These are phyloP conservation scores for Tetropium fuscum DNA, from an alignment of 2,888 invertebrate species.

Conservation along the genomic window DNA sequence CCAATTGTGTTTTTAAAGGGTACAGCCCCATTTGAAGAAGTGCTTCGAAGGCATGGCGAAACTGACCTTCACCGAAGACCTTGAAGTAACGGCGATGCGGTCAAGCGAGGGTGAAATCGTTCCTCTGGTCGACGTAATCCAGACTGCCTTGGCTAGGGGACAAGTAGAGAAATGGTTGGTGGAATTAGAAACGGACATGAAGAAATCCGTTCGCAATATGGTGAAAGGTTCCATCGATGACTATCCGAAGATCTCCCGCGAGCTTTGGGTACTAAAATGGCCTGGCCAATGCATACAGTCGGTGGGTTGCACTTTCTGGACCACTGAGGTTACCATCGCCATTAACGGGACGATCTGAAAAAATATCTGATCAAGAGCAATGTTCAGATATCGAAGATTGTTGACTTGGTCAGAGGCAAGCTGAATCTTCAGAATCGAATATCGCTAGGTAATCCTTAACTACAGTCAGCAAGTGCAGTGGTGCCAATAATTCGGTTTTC, in stretches of 20 bases:
- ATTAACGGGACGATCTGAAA: constrained; percentile 73
- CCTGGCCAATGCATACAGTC: constrained; percentile 90
- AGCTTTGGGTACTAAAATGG: constrained; percentile 90
- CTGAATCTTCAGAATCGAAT: constrained; percentile 88
- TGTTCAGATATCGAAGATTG: constrained; percentile 83
- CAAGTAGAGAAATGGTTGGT: constrained; percentile 97
- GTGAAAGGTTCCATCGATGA: constrained; percentile 78
- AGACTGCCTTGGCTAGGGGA: constrained; percentile 87
- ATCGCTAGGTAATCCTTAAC: constrained; percentile 78
- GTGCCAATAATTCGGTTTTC: too few species aligned
- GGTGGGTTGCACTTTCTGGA: constrained; percentile 91
- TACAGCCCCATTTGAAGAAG: constrained; percentile 96
- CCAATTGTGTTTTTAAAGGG: constrained; percentile 72
- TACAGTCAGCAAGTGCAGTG: too few species aligned
- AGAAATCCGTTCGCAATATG: constrained; percentile 83
- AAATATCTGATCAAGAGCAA: constrained; percentile 80
- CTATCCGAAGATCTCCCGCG: constrained; percentile 74
- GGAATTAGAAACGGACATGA: constrained; percentile 89
- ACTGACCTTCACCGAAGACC: constrained; percentile 86
- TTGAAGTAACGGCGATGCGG: constrained; percentile 90
- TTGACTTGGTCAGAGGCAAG: constrained; percentile 88
- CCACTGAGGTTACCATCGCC: constrained; percentile 85
- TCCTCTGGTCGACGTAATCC: constrained; percentile 79
- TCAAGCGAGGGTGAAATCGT: constrained; percentile 91
- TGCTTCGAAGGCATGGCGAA: constrained; percentile 95